Percentiles rank a stretch among this genome's conserved stretches.
phyloP scores from a whole-genome alignment of 2,888 invertebrate genomes.

The Polyommatus iphigenia region DNA sequence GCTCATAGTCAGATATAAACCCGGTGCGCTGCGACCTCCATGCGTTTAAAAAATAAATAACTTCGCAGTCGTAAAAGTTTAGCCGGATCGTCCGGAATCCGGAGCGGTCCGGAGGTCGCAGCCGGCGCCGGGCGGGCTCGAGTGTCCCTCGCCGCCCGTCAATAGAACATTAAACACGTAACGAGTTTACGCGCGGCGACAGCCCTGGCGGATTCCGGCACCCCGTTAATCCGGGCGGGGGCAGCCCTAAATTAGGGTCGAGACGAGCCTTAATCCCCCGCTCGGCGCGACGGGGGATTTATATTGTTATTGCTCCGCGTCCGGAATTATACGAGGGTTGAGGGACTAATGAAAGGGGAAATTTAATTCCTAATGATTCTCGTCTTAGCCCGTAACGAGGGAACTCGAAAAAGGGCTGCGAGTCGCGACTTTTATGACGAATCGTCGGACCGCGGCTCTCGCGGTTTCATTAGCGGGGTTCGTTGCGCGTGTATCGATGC shows the following conservation, averaged over 20 bases:
- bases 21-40: neutral
- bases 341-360: conserved; percentile 81
- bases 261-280: conserved; percentile 81
- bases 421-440: conserved; percentile 71
- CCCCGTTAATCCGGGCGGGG: conserved; percentile 80
- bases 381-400: conserved; percentile 81
- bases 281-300: conserved; percentile 80
- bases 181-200: conserved; percentile 79
- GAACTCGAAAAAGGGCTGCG: conserved; percentile 78
- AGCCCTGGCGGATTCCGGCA: conserved; percentile 80
- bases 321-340: conserved; percentile 81
- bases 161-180: conserved; percentile 81
- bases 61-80: conserved; percentile 25
- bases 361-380: conserved; percentile 81
- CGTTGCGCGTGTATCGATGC: conserved; percentile 56
- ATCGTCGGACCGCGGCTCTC: conserved; percentile 70
- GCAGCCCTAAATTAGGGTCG: conserved; percentile 81
- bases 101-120: neutral
- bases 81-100: conserved; percentile 35
- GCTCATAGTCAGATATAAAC: conserved; percentile 20
- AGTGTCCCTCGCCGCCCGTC: conserved; percentile 75
- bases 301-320: conserved; percentile 81
- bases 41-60: conserved; percentile 24
- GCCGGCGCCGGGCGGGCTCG: conserved; percentile 49
- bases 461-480: conserved; percentile 55